A percentile compares a stretch with the other conserved stretches of the same genome.
Evolutionary conservation across 2,113 vertebrate species (phyloP).

Genomic region (Diphyllodes magnificus): DNA sequence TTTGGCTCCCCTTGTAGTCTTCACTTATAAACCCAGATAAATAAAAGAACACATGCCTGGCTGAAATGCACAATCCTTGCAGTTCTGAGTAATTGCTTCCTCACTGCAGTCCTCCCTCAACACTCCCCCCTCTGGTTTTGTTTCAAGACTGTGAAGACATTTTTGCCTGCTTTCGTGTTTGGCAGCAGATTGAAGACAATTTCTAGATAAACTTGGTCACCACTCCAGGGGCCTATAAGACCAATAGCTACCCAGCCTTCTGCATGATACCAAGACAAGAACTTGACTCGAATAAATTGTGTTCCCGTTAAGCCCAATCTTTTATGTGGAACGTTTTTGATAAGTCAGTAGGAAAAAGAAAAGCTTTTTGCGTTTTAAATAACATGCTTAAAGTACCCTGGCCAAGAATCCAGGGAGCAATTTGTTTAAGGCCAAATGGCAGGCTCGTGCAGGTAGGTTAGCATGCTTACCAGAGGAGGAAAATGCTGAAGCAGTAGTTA

Average conservation of each 20-base stretch:
- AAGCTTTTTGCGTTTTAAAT: not conserved
- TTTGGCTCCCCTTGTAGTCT: not conserved
- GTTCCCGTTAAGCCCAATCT: not conserved
- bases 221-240: not conserved
- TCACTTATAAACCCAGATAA: not conserved
- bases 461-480: not conserved
- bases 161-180: not conserved
- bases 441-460: not conserved
- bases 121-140: not conserved
- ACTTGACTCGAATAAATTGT: conserved; percentile 20
- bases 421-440: not conserved
- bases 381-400: not conserved
- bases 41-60: conserved; percentile 12
- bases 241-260: not conserved
- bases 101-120: not conserved
- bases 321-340: not conserved
- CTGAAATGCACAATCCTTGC: conserved; percentile 1
- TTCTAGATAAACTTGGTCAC: conserved; percentile 13
- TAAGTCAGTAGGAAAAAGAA: not conserved
- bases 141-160: not conserved
- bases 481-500: not conserved
- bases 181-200: not conserved
- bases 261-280: not conserved
- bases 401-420: not conserved
- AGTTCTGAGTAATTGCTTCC: not conserved